phyloP scores from a whole-genome alignment of 2,113 vertebrate species.

The Siphamia tubifer region DNA sequence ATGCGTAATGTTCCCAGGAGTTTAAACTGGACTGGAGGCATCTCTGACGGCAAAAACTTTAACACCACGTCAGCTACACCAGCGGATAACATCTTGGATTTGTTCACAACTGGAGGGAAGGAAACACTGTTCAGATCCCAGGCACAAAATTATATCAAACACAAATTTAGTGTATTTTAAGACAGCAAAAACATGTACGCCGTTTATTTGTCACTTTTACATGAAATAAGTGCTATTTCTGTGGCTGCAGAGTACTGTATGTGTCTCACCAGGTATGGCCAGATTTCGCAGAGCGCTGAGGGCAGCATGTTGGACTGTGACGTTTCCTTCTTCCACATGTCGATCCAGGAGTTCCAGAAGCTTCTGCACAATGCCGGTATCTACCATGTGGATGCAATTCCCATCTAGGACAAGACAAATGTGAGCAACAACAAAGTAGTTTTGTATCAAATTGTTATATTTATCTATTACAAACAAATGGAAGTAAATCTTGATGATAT shows the following conservation, averaged over 20 bases:
- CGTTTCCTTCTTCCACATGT: constrained; percentile 94
- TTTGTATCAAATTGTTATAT: too few species aligned
- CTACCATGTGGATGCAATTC: constrained; percentile 99
- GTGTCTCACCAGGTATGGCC: constrained; percentile 90
- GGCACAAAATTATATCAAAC: too few species aligned
- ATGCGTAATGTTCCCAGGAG: constrained; percentile 96
- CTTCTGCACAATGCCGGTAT: constrained; percentile 94
- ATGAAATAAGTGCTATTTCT: too few species aligned
- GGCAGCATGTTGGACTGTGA: constrained; percentile 95
- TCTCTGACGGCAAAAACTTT: constrained; percentile 96
- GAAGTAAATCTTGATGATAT: too few species aligned
- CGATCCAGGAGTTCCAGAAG: constrained; percentile 92
- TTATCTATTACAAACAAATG: too few species aligned
- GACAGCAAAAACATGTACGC: too few species aligned
- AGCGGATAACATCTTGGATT: constrained; percentile 96
- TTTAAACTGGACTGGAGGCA: constrained; percentile 98
- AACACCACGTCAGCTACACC: constrained; percentile 93
- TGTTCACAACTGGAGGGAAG: constrained; percentile 91
- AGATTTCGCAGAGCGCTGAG: constrained; percentile 95
- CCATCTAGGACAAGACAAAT: constrained; percentile 79
- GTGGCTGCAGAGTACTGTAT: neutral
- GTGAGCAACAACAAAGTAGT: neutral
- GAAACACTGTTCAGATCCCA: too few species aligned
- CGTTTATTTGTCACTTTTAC: too few species aligned
- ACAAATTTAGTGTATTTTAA: too few species aligned